Base-by-base conservation (phyloP, 2,113 vertebrate genomes). In the Laterallus jamaicensis region DNA sequence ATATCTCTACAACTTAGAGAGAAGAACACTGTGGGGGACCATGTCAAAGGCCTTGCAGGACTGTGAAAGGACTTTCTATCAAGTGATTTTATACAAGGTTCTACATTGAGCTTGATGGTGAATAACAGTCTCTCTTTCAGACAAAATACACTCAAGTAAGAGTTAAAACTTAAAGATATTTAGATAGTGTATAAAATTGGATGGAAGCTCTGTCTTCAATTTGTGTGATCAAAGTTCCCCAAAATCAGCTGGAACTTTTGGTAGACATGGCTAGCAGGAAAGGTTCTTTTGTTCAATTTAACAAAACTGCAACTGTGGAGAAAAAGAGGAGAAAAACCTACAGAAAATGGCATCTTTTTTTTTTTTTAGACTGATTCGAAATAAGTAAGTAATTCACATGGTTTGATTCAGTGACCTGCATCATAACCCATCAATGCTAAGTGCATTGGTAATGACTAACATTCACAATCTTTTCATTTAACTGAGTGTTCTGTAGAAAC, bases 371-470 rank as follows among this genome's bases (percentile, higher is more conserved):
- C 42, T 55, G n/a, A 93, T 79, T 52, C 87, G 49, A 93, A 90
- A 92, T 52, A 76, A 17, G 4, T 63, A 73, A 84, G 66, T 28
- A 32, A 83, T 83, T 85, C 73, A 78, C 49, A 89, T 31, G 29
- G 64, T 85, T 93, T 95, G 56, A 73, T 93, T 94, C 96, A 93
- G 37, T 91, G 80, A 85, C 66, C 75, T 91, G 49, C 59, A 86
- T 92, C 67, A 77, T 68, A 94, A 85, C 37, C 79, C 71, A 94
- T 79, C 92, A 84, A 86, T 88, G 92, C n/a, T 79, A 94, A 94
- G 70, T 70, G 75, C 5, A 7, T 31, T 74, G 42, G 40, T 67
- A 94, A 95, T 50, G 14, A 97, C 32, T 64, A 63, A 82, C 55
- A 89, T 83, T 81, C 91, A 91, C 54, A 59, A 50, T 60, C 44